phyloP scores from a whole-genome alignment of 30 jellyfish, hydroid and myxozoan species.

The Mastigias papua region DNA sequence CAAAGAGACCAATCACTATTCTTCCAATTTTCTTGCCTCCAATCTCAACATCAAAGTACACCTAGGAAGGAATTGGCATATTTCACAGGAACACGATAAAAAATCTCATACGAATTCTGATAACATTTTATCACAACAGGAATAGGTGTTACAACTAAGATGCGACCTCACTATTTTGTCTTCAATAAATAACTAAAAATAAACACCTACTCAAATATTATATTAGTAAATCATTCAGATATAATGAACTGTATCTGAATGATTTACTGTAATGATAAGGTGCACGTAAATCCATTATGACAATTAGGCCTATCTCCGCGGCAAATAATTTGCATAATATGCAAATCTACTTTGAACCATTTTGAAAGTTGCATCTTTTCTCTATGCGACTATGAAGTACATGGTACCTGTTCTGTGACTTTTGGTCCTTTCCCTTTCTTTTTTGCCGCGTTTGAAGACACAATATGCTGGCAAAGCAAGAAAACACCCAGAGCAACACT shows the following conservation, averaged over 20 bases:
- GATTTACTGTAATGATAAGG: too few relatives aligned
- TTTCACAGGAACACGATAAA: background rate
- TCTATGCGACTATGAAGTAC: too few relatives aligned
- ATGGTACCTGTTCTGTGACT: conserved; percentile 69
- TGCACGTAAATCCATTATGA: too few relatives aligned
- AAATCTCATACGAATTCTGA: too few relatives aligned
- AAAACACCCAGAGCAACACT: conserved; percentile 32
- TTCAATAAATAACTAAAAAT: background rate
- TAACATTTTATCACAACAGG: too few relatives aligned
- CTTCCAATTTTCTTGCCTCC: conserved; percentile 88
- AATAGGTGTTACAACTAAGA: too few relatives aligned
- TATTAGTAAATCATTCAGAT: background rate
- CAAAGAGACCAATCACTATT: conserved; percentile 92
- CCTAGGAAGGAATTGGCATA: conserved; percentile 14
- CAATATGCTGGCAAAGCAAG: conserved; percentile 20
- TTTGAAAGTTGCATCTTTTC: too few relatives aligned
- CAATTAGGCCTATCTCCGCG: too few relatives aligned
- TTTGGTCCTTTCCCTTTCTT: conserved; percentile 73
- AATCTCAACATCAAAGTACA: conserved; percentile 77
- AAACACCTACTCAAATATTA: background rate
- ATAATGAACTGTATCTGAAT: too few relatives aligned
- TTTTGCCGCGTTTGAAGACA: conserved; percentile 53
- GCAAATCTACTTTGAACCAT: too few relatives aligned
- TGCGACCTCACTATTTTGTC: too few relatives aligned
- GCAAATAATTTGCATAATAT: too few relatives aligned